Conservation (phyloP, 2,888 invertebrate species). For the Melieria picta region DNA sequence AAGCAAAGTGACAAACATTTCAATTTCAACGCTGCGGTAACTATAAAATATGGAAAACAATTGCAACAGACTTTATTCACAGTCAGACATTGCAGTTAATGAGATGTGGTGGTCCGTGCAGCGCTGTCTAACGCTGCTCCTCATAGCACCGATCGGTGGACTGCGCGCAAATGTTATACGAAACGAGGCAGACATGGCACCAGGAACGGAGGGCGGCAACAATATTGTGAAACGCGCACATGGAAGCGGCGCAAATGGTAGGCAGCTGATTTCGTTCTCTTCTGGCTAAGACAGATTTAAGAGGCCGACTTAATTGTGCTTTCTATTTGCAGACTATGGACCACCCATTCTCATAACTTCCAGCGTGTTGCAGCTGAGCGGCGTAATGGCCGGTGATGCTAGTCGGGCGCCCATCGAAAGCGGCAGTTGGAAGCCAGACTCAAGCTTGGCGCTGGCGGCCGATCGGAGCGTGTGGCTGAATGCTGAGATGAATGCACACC, state of each 20-base stretch:
- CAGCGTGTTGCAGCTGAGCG: conserved; percentile 48
- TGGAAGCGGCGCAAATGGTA: conserved; percentile 42
- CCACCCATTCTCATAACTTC: conserved; percentile 53
- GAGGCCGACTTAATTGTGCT: neutral
- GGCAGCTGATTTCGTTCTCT: conserved; percentile 25
- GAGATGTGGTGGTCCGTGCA: too few species aligned
- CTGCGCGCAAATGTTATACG: neutral
- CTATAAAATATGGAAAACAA: neutral
- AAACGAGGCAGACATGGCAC: neutral
- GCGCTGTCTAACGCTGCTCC: neutral
- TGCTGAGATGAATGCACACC: neutral
- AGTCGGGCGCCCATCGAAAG: conserved; percentile 24
- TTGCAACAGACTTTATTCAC: neutral
- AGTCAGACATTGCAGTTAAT: neutral
- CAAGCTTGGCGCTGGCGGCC: neutral
- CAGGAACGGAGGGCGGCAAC: neutral
- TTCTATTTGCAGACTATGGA: conserved; percentile 44
- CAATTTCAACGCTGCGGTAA: neutral
- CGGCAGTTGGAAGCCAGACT: conserved; percentile 31
- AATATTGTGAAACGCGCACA: neutral
- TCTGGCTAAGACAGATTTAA: neutral
- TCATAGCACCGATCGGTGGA: neutral
- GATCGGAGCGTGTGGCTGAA: conserved; percentile 20
- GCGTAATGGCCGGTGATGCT: conserved; percentile 31
- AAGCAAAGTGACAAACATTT: neutral